Conservation (phyloP, 1,140 invertebrate species). For the Philaenus spumarius region DNA sequence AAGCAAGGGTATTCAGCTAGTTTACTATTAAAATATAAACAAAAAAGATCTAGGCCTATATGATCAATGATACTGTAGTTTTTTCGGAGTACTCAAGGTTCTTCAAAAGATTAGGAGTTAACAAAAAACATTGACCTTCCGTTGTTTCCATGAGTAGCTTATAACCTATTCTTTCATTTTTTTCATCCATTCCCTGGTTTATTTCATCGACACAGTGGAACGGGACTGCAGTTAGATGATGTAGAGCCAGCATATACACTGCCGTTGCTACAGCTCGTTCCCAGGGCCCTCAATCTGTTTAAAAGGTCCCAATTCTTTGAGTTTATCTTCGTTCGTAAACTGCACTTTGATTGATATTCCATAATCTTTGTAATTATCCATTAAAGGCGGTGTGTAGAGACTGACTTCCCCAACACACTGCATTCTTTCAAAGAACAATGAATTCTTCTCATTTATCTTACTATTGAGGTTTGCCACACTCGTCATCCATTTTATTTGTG, state of each 20-base stretch:
- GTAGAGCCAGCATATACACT: slow-evolving; percentile 82
- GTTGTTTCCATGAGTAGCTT: slow-evolving; percentile 77
- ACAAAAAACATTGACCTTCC: slow-evolving; percentile 82
- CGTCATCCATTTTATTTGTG: slow-evolving; percentile 55
- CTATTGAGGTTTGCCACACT: slow-evolving; percentile 53
- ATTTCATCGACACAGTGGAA: slow-evolving; percentile 97
- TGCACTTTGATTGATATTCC: slow-evolving; percentile 81
- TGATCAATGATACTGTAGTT: no score
- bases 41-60: no score
- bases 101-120: slow-evolving; percentile 96
- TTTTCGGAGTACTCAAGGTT: no score
- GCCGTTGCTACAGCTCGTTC: slow-evolving; percentile 90
- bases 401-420: slow-evolving; percentile 81
- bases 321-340: slow-evolving; percentile 66
- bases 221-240: slow-evolving; percentile 76
- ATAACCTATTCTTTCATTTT: slow-evolving; percentile 84
- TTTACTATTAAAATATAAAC: no score
- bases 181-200: slow-evolving; percentile 89
- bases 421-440: slow-evolving; percentile 64
- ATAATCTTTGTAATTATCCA: slow-evolving; percentile 75
- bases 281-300: slow-evolving; percentile 94
- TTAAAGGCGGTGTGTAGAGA: slow-evolving; percentile 35
- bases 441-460: slow-evolving; percentile 65
- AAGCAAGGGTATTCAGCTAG: no score
- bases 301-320: slow-evolving; percentile 69